Evolutionary conservation across 2,888 invertebrate genomes (phyloP).

Genomic region (Theristus sp.): DNA sequence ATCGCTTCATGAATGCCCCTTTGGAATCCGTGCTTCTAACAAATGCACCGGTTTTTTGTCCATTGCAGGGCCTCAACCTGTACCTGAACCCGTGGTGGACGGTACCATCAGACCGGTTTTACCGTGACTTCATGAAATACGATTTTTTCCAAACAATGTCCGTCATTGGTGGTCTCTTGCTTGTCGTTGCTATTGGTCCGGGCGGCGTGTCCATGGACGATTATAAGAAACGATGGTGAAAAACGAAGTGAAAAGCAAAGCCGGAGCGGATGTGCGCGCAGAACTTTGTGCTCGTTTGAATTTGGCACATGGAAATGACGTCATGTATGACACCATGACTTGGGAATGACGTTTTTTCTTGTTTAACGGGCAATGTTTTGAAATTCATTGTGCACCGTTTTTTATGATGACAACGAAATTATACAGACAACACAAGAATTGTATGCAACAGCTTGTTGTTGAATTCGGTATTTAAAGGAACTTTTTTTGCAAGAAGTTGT

Average conservation of each 20-base stretch:
- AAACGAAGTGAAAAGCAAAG: conserved; percentile 3
- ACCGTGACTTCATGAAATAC: conserved; percentile 97
- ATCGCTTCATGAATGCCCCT: no score
- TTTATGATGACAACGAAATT: no score
- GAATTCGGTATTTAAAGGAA: neutral
- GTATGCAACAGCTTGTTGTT: no score
- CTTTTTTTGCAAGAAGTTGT: neutral
- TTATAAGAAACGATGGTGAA: conserved; percentile 95
- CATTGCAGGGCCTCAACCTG: conserved; percentile 56
- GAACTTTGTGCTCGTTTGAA: neutral
- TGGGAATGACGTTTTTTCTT: no score
- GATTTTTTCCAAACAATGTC: conserved; percentile 97
- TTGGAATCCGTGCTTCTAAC: no score
- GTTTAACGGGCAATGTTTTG: no score
- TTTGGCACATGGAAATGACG: no score
- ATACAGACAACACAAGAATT: no score
- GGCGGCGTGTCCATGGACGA: conserved; percentile 99
- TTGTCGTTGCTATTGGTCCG: conserved; percentile 93
- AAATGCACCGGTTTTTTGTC: no score
- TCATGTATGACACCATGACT: no score
- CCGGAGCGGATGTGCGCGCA: neutral
- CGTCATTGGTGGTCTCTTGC: conserved; percentile 87
- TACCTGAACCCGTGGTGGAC: conserved; percentile 98
- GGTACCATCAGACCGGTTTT: conserved; percentile 77
- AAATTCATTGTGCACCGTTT: no score